Base-by-base conservation (phyloP, 2,888 invertebrate genomes). In the Neria commutata region DNA sequence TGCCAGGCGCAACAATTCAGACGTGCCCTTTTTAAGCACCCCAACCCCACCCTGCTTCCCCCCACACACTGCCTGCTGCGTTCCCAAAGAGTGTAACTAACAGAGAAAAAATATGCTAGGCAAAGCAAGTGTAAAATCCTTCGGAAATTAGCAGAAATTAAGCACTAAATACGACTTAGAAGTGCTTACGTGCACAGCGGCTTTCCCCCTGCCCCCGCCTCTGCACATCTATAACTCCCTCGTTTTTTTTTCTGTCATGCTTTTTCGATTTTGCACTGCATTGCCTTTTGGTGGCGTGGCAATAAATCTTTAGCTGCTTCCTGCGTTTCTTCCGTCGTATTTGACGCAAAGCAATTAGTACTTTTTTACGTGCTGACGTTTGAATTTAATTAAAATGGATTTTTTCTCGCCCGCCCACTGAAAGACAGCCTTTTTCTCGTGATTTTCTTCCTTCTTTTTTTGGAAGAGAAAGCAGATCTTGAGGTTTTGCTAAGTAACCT, bases 281-380 rank as follows among this genome's bases (percentile, higher is more conserved):
- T 8, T 11, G 29, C 29, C 29, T 29, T 6, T 29, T 29, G 29
- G 6, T 29, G 29, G 6, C 11, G 29, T 29, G 6, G 29, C 11
- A 8, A 11, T 29, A 29, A 11, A 14, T 37, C 4, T 37, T 37
- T 8, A 6, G 14, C 11, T n/a, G 16, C 8, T 37, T 37, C n/a
- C n/a, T n/a, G n/a, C 37, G 37, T 37, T 37, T 4, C n/a, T n/a
- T n/a, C n/a, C n/a, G n/a, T n/a, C n/a, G n/a, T n/a, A n/a, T n/a
- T n/a, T n/a, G n/a, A n/a, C 21, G 42, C 42, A 66, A 67, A 62
- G 71, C 67, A 73, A 72, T 73, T 73, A 69, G 66, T 53, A 54
- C 62, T 68, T 63, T 64, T 70, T 64, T 57, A 67, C 64, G 67
- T 66, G 66, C 62, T 59, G 65, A 64, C 63, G 61, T 65, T 67